Evolutionary conservation across 2,888 invertebrate species (phyloP), one percentile per base, ranked within the genome.

Genomic region (Calliopum simillimum): DNA sequence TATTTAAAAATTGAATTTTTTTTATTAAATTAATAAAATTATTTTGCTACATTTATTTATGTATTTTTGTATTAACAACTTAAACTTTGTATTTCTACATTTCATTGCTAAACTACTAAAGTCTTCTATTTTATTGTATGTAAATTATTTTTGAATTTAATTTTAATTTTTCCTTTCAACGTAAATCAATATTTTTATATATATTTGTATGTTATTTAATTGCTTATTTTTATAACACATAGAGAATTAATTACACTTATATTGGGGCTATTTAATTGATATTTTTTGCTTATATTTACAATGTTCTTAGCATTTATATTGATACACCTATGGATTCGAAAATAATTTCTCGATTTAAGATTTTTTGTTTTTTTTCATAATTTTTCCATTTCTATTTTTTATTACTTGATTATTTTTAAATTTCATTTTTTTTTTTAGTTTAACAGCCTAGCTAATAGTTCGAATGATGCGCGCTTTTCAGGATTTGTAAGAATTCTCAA

Each of bases 381-480:
- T 23, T 11, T 56, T 56, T 23, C 25, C 3, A 25, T 1, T 19
- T 56, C 13, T n/a, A 11, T 11, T 33, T 56, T 56, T 13, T 11
- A 16, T 56, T 46, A 41, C 13, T 53, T n/a, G 14, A 8, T 16
- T 55, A 12, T 61, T 61, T 68, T 5, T 68, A 44, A 6, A 33
- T 44, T 65, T 65, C 33, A 6, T 62, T 67, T 46, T 55, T 47
- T 12, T 33, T 69, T 61, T 53, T 64, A 46, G 25, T 53, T n/a
- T 64, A 69, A 69, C 61, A 71, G 68, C 61, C 65, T 59, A 68
- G 62, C 65, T 65, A 58, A 68, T 51, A 64, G 62, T 49, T 49
- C 53, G 68, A 51, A 44, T 25, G 56, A 55, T 59, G 53, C 53
- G 58, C 41, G 19, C 58, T 25, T 44, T 8, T 8, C 8, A 33